Base-by-base conservation (phyloP, 2,113 vertebrate genomes). In the Emydocephalus ijimae region DNA sequence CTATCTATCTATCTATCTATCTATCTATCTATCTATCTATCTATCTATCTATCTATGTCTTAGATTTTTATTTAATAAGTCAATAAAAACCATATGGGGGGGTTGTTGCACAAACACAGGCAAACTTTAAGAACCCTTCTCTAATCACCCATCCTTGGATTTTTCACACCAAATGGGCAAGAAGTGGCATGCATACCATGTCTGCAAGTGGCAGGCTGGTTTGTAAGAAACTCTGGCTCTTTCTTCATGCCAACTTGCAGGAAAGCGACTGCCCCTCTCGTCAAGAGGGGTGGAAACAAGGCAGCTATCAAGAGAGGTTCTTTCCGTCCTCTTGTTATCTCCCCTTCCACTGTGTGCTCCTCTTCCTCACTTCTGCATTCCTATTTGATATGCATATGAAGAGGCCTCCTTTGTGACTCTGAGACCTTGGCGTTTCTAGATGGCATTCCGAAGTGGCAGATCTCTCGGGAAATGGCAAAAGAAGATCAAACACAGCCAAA, bases 371-470 rank as follows among this genome's bases (percentile, higher is more conserved):
- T 24, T 59, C 23, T 14, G 39, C 23, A 4, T 56, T 54, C 2
- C 54, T 14, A 74, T 89, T 89, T 86, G 87, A 86, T 89, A 86
- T 55, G 93, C 21, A 43, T 85, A 91, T 85, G 24, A 89, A 9
- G 23, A 59, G 3, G 21, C 54, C 64, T 89, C 24, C n/a, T 29
- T 23, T 34, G 34, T 26, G 39, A 4, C 18, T 18, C 45, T 0
- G 48, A 64, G 57, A 89, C 56, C 34, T 69, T 81, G 34, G 18
- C 43, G 34, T 45, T 29, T 29, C 39, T 61, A 43, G 88, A 86
- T 14, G 34, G 20, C 39, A 24, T n/a, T 54, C 74, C 3, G 29
- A 21, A 20, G 43, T 24, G 50, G 50, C n/a, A 50, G 3, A 56
- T 1, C 56, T 88, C 34, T 64, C 48, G 0, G 81, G 56, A 39